phyloP scores from a whole-genome alignment of 2,888 invertebrate species.

The Scaptomyza tumidula region DNA sequence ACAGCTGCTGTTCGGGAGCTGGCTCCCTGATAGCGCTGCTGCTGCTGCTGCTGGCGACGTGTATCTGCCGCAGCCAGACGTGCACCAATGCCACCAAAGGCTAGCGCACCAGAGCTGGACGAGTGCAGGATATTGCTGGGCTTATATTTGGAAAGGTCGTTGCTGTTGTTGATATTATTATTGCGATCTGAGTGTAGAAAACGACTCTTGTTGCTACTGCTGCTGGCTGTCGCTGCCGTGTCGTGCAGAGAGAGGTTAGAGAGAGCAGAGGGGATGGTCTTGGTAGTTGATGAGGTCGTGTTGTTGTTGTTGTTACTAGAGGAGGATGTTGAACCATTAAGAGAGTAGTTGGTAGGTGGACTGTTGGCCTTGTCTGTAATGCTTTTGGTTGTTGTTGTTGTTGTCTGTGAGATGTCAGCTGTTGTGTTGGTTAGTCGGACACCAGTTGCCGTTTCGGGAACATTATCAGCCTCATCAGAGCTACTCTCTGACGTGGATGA shows the following conservation, averaged over 20 bases:
- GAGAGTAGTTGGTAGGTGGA: constrained; percentile 69
- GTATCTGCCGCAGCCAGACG: constrained; percentile 75
- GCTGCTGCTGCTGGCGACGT: constrained; percentile 60
- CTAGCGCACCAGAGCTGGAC: constrained; percentile 80
- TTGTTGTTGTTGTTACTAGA: constrained; percentile 37
- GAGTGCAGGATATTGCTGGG: constrained; percentile 80
- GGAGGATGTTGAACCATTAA: constrained; percentile 50
- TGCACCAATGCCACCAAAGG: constrained; percentile 82
- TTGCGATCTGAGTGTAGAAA: constrained; percentile 79
- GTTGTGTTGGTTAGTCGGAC: constrained; percentile 59
- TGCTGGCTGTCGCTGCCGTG: constrained; percentile 78
- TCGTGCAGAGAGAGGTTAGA: constrained; percentile 66
- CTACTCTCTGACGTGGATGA: constrained; percentile 75
- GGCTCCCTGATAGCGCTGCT: constrained; percentile 71
- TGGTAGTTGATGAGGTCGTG: constrained; percentile 44
- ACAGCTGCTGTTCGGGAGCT: constrained; percentile 73
- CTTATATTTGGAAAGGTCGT: constrained; percentile 81
- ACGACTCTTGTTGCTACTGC: constrained; percentile 82
- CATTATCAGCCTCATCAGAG: constrained; percentile 69
- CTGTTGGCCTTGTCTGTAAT: constrained; percentile 61
- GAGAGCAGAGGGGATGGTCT: constrained; percentile 70
- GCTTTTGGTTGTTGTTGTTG: constrained; percentile 51
- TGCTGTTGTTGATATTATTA: constrained; percentile 77
- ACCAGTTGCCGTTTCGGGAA: constrained; percentile 47
- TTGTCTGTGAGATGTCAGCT: constrained; percentile 51